These are phyloP conservation scores for Toxonevra muliebris DNA, from an alignment of 2,888 invertebrate species.

Conservation along the genomic window DNA sequence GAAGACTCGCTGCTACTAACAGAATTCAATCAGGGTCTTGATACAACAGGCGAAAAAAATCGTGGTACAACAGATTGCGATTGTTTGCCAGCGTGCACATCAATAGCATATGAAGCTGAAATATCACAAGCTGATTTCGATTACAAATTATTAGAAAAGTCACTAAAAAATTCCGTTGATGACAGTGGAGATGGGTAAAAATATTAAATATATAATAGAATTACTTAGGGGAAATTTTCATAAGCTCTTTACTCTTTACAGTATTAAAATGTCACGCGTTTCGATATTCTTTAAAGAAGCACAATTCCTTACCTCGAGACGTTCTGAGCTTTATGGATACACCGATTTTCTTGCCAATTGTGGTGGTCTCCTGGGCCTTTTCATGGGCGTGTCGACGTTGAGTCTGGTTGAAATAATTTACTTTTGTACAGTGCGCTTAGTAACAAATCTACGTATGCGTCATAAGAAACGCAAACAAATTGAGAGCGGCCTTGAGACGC, in stretches of 20 bases:
- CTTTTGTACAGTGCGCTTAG: slow-evolving; percentile 67
- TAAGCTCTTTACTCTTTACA: slow-evolving; percentile 57
- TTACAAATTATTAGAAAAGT: slow-evolving; percentile 70
- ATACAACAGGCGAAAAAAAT: slow-evolving; percentile 50
- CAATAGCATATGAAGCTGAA: slow-evolving; percentile 77
- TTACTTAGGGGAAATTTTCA: no score
- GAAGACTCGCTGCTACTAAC: slow-evolving; percentile 58
- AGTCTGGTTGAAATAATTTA: slow-evolving; percentile 68
- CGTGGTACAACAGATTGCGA: slow-evolving; percentile 63
- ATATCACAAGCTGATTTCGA: slow-evolving; percentile 77
- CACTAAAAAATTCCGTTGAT: slow-evolving; percentile 52
- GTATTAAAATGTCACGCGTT: slow-evolving; percentile 70
- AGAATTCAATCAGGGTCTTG: slow-evolving; percentile 61
- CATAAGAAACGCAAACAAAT: slow-evolving; percentile 56
- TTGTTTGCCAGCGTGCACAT: slow-evolving; percentile 70
- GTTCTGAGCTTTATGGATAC: slow-evolving; percentile 75
- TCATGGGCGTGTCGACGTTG: slow-evolving; percentile 65
- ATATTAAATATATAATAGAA: no score
- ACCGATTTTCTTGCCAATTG: slow-evolving; percentile 77
- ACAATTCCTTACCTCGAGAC: slow-evolving; percentile 74
- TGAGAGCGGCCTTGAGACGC: slow-evolving; percentile 38
- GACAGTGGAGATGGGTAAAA: slow-evolving; percentile 47
- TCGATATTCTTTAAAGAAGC: slow-evolving; percentile 78
- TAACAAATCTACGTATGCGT: slow-evolving; percentile 66
- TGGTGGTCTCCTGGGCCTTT: slow-evolving; percentile 72